Percentiles rank a stretch among this genome's conserved stretches.
phyloP scores from a whole-genome alignment of 2,888 invertebrate species.

The Stictocephala bisonia region DNA sequence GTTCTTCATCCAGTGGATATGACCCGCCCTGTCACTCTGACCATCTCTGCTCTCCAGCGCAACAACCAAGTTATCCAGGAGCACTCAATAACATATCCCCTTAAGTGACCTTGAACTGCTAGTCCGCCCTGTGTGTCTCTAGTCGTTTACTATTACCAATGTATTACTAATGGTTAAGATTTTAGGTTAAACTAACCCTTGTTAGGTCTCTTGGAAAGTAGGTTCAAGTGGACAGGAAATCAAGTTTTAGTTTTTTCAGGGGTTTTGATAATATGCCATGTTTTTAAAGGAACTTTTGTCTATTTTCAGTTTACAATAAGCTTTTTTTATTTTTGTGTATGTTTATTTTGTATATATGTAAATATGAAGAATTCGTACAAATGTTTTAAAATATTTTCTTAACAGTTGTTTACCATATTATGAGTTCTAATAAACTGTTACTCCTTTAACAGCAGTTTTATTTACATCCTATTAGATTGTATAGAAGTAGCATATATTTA shows the following conservation, averaged over 20 bases:
- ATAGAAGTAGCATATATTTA: background rate
- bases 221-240: no score
- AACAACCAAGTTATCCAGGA: slow-evolving; percentile 49
- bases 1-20: slow-evolving; percentile 56
- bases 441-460: background rate
- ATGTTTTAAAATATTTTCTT: slow-evolving; percentile 34
- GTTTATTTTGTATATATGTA: slow-evolving; percentile 33
- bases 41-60: slow-evolving; percentile 52
- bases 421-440: slow-evolving; percentile 39
- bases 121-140: slow-evolving; percentile 40
- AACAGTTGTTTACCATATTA: slow-evolving; percentile 36
- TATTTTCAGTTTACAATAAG: no score
- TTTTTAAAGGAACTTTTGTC: no score
- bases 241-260: no score
- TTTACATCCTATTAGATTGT: background rate
- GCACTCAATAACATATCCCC: slow-evolving; percentile 51
- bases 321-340: slow-evolving; percentile 19
- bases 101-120: background rate
- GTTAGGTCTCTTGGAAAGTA: no score
- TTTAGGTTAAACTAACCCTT: no score
- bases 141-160: slow-evolving; percentile 39
- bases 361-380: slow-evolving; percentile 26
- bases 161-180: slow-evolving; percentile 37
- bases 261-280: no score
- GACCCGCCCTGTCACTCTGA: slow-evolving; percentile 50